Evolutionary conservation across 2,113 vertebrate genomes (phyloP), one percentile per base, ranked within the genome.

Genomic region (Rostratula benghalensis): DNA sequence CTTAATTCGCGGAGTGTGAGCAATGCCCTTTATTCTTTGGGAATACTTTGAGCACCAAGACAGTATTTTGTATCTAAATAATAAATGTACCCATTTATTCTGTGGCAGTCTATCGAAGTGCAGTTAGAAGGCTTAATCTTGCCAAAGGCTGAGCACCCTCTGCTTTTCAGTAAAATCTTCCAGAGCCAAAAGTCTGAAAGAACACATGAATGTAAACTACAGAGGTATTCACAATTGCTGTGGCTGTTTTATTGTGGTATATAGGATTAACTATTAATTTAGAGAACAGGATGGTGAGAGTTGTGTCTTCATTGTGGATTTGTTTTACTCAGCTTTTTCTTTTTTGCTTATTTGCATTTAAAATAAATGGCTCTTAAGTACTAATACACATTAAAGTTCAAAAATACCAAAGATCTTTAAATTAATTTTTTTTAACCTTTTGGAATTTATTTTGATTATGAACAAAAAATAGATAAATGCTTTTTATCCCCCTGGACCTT

Each of bases 51-150:
- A 86, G 45, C n/a, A 61, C 21, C 35, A 69, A 80, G 89, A 80
- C 50, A 90, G 13, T 92, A 86, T 91, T 95, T 90, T 77, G 25
- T 60, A 86, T 74, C 60, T 96, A 80, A 95, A 90, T 90, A 90
- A 90, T 90, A 90, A 80, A 94, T 86, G 80, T 73, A 61, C 46
- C 27, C 48, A 65, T 83, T 80, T 80, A 33, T 95, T 96, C 24
- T 86, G n/a, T 83, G 80, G 25, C 35, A 57, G 24, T 84, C 74
- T 46, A 9, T 45, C 69, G 76, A 90, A 87, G 79, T 69, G 48
- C 53, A 69, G 30, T 81, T 73, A 57, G 69, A 77, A 68, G 56
- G 60, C 45, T 89, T 82, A 67, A 86, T 92, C 28, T 86, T 86
- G 59, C 54, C 0, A 1, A 77, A 81, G 22, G 41, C 51, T 83